A percentile compares a stretch with the other conserved stretches of the same genome.
Evolutionary conservation across 2,797 vertebrate genomes (phyloP).

Genomic region (Craterocephalus amniculus): DNA sequence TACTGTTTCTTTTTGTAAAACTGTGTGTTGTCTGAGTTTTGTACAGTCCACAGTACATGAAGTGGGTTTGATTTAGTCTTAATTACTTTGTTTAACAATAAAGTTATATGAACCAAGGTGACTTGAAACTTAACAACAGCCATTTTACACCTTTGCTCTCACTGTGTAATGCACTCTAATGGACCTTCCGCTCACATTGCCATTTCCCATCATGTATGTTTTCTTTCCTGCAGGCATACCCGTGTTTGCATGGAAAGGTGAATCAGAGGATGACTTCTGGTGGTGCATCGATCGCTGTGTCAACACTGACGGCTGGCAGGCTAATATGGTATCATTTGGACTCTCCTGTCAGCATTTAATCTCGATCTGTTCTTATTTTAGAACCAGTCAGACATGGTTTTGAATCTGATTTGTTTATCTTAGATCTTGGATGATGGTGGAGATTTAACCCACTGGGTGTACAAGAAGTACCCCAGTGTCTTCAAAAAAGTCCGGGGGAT

Average conservation of each 20-base stretch:
- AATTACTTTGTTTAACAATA: not conserved
- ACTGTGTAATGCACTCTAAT: conserved; percentile 27
- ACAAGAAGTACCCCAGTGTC: conserved; percentile 97
- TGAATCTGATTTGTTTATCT: conserved; percentile 34
- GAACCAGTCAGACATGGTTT: not conserved
- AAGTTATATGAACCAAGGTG: not conserved
- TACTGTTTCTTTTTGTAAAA: not conserved
- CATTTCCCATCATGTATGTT: conserved; percentile 29
- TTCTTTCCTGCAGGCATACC: conserved; percentile 86
- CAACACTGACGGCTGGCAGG: conserved; percentile 94
- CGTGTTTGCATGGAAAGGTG: conserved; percentile 98
- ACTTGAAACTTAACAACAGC: not conserved
- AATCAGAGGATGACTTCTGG: conserved; percentile 99
- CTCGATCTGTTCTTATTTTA: not conserved
- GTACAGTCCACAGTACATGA: not conserved
- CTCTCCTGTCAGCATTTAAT: not conserved
- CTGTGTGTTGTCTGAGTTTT: not conserved
- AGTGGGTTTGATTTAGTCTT: not conserved
- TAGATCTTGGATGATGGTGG: conserved; percentile 98
- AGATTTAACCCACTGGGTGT: conserved; percentile 98
- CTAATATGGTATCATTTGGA: conserved; percentile 90
- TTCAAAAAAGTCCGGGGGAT: conserved; percentile 98
- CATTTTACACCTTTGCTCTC: conserved; percentile 11
- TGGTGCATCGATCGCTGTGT: conserved; percentile 99
- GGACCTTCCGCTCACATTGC: conserved; percentile 21